Evolutionary conservation across 1,140 invertebrate genomes (phyloP).

Genomic region (Plectrocnemia conspersa): DNA sequence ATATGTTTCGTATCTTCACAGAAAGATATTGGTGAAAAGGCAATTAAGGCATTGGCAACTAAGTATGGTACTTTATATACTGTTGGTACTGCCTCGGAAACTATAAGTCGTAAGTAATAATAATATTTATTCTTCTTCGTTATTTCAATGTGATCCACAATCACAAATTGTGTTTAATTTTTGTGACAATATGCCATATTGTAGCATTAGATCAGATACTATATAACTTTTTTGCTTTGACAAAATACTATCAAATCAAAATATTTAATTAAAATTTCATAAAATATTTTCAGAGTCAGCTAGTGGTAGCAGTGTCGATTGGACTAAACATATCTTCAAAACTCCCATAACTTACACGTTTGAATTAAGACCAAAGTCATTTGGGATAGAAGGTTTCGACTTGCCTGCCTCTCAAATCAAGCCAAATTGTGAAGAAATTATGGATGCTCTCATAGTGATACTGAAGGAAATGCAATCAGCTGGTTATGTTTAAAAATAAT

Average conservation of each 20-base stretch:
- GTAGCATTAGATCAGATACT: too few relatives aligned
- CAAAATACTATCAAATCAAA: too few relatives aligned
- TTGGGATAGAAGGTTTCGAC: slow-evolving; percentile 70
- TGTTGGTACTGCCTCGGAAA: slow-evolving; percentile 53
- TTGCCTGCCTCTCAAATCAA: slow-evolving; percentile 70
- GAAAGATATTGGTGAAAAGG: slow-evolving; percentile 52
- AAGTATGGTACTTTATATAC: slow-evolving; percentile 48
- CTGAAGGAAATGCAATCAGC: slow-evolving; percentile 53
- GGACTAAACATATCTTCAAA: slow-evolving; percentile 60
- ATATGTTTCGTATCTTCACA: too few relatives aligned
- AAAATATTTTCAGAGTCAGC: slow-evolving; percentile 51
- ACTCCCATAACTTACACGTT: slow-evolving; percentile 64
- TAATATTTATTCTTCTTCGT: neutral
- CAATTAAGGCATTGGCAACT: slow-evolving; percentile 48
- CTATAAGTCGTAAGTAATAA: slow-evolving; percentile 44
- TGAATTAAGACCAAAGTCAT: slow-evolving; percentile 66
- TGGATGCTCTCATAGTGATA: slow-evolving; percentile 59
- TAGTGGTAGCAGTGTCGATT: slow-evolving; percentile 66
- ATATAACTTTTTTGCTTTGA: too few relatives aligned
- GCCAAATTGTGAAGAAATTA: slow-evolving; percentile 66
- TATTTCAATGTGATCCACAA: neutral
- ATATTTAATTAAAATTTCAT: too few relatives aligned
- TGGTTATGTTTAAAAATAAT: too few relatives aligned
- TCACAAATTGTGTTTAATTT: too few relatives aligned
- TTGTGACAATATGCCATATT: too few relatives aligned